Evolutionary conservation across 2,113 vertebrate genomes (phyloP), one percentile per base, ranked within the genome.

Genomic region (Lipophrys pholis): DNA sequence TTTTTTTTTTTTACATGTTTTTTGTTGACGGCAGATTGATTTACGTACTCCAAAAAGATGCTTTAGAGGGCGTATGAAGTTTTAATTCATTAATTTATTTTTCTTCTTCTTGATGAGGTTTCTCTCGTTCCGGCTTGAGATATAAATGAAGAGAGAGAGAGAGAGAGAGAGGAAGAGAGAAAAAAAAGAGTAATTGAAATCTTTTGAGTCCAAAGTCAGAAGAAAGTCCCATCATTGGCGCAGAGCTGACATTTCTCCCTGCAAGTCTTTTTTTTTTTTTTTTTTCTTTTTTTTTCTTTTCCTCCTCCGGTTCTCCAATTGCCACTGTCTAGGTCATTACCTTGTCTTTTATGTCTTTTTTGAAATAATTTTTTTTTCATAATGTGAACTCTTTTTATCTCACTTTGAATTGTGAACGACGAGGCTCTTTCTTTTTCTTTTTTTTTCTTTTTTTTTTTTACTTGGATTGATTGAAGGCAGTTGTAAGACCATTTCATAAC

Each of bases 321-420:
- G 67, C 55, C 48, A 14, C 35, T 2, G 70, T 83, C 76, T 75
- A 77, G 79, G 76, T 61, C 76, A 69, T 76, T 66, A 76, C 73
- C 83, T 81, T 66, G 76, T 83, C 60, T 82, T 81, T 83, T 83
- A 69, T 86, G 30, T 59, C 35, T 73, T 83, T 78, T 60, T 53
- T 11, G 73, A 85, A 75, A 69, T 8, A 61, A 30, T 30, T 30
- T 64, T 4, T 30, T 83, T 82, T 54, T 78, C 49, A 76, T 58
- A 41, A 58, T 52, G 50, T 58, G 60, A 50, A 42, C 51, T 73
- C 59, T 48, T 59, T 77, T 84, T 49, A 69, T 57, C 12, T 8
- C n/a, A 53, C 46, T 21, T 36, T 80, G 50, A 83, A 73, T 84
- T 69, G 40, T 58, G 65, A 60, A 21, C 56, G 43, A n/a, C n/a